Evolutionary conservation across 2,888 invertebrate species (phyloP), one percentile per base, ranked within the genome.

Genomic region (Nebria brevicollis): DNA sequence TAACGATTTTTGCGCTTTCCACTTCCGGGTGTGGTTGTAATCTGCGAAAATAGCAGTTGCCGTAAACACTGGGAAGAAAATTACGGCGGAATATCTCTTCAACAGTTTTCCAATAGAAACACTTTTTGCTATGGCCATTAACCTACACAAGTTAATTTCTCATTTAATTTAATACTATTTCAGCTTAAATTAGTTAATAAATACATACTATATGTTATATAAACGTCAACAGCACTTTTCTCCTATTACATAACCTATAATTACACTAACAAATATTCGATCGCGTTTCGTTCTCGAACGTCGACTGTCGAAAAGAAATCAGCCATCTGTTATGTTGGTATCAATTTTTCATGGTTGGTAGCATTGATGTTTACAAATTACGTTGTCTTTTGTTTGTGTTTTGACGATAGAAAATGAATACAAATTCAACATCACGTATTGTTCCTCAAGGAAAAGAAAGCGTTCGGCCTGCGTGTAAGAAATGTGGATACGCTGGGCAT

Each of bases 401-500:
- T n/a, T 3, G 20, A 20, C 20, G 20, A 20, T 20, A 20, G 20
- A 20, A 66, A 66, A 66, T 66, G 66, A 54, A 54, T 54, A 2
- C 54, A 54, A 54, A 54, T 83, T 88, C 89, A 81, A 20, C 20
- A 20, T 90, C 92, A 0, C 89, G 91, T 82, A 85, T 92, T 42
- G 88, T 92, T 72, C 92, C 92, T 25, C 91, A 91, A 87, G 94
- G 94, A 83, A 95, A 96, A 88, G 95, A 94, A 85, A 92, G 92
- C 42, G 90, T 93, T n/a, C 91, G 96, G 72, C 95, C 96, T 25
- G 96, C 97, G 0, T 98, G 98, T 88, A 97, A 96, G 88, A 97
- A 97, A 89, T 98, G 98, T 91, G 98, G 98, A 84, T 98, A 98
- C 89, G 96, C 97, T 83, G 98, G 98, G 1, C 98, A 98, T 89